Evolutionary conservation across 2,113 vertebrate species (phyloP).

Genomic region (Tapirus terrestris): DNA sequence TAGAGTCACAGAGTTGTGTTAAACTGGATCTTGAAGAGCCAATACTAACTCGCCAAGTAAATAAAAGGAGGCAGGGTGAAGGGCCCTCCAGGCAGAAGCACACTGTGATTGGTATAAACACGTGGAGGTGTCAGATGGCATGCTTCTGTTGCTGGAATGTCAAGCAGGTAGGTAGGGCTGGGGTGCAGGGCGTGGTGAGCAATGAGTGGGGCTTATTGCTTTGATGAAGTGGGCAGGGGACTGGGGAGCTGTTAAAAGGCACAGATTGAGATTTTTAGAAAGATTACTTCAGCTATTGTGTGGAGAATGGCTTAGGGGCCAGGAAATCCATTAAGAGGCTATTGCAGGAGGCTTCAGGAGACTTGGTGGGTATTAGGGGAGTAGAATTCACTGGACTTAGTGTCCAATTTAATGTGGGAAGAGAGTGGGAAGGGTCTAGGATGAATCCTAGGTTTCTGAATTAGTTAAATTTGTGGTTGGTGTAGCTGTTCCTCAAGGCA

Average conservation of each 20-base stretch:
- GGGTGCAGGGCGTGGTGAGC: background rate
- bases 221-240: background rate
- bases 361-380: background rate
- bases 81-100: background rate
- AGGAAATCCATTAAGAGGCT: background rate
- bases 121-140: background rate
- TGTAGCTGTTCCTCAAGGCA: background rate
- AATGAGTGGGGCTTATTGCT: background rate
- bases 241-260: background rate
- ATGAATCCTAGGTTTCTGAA: background rate
- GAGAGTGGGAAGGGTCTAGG: background rate
- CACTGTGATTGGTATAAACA: background rate
- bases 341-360: background rate
- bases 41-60: background rate
- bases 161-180: background rate
- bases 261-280: slow-evolving; percentile 14
- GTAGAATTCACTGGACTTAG: background rate
- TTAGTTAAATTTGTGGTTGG: background rate
- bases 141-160: background rate
- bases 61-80: background rate
- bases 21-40: background rate
- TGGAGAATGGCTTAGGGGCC: background rate
- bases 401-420: background rate
- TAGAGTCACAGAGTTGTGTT: background rate
- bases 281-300: background rate